A percentile compares a stretch with the other conserved stretches of the same genome.
Evolutionary conservation across 2,888 invertebrate genomes (phyloP).

Genomic region (Dryobotodes eremita): DNA sequence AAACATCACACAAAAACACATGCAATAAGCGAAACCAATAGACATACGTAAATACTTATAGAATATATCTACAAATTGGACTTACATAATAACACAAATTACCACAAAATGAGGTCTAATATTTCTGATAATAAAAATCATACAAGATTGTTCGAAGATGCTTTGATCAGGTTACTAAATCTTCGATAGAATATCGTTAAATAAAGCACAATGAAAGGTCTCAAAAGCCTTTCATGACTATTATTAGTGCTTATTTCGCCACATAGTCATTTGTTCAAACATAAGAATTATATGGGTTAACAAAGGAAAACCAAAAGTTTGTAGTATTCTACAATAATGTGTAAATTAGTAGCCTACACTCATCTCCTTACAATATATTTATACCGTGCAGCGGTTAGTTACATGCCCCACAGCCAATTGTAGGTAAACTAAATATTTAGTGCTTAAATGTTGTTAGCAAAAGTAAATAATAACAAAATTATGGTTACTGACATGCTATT

Average conservation of each 20-base stretch:
- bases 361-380: constrained; percentile 27
- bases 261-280: constrained; percentile 31
- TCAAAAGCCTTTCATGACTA: not conserved
- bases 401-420: constrained; percentile 40
- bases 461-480: constrained; percentile 40
- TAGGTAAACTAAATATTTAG: constrained; percentile 34
- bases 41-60: constrained; percentile 6
- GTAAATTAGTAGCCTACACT: constrained; percentile 21
- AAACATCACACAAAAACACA: constrained; percentile 37
- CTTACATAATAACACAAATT: constrained; percentile 15
- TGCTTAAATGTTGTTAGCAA: constrained; percentile 50
- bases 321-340: constrained; percentile 10
- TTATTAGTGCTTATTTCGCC: not conserved
- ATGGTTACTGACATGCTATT: constrained; percentile 75
- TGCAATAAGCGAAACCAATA: constrained; percentile 48
- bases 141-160: no score
- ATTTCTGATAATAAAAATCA: no score
- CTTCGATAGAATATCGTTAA: not conserved
- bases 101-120: constrained; percentile 25
- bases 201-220: not conserved
- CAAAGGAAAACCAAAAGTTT: constrained; percentile 35
- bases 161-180: constrained; percentile 3
- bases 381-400: constrained; percentile 53
- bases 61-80: constrained; percentile 17
- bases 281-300: constrained; percentile 23